Conservation (phyloP, 2,888 invertebrate genomes). For the Andrena bucephala region DNA sequence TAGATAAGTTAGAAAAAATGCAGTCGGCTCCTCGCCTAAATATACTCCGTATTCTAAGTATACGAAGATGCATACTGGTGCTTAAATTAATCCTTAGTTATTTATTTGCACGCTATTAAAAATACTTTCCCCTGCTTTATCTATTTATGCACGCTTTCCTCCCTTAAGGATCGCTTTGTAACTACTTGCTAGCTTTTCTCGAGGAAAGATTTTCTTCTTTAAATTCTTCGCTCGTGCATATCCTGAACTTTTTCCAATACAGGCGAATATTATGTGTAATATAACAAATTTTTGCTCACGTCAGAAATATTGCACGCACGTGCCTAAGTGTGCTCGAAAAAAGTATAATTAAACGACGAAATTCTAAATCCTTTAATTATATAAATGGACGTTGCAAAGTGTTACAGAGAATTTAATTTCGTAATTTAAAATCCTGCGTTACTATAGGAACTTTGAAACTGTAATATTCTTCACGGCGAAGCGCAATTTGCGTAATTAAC, state of each 20-base stretch:
- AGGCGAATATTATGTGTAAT: no score
- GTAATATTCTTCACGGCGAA: no score
- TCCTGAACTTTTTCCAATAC: neutral
- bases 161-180: neutral
- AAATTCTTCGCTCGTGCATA: constrained; percentile 1
- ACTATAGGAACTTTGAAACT: no score
- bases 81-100: constrained; percentile 2
- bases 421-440: neutral
- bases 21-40: neutral
- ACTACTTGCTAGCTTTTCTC: neutral
- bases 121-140: neutral
- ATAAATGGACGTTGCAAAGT: neutral
- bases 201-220: neutral
- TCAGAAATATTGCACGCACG: neutral
- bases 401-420: neutral
- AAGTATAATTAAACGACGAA: neutral
- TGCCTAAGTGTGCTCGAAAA: neutral
- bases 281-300: no score
- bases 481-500: no score
- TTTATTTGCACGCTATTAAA: constrained; percentile 4
- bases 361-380: neutral
- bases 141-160: neutral
- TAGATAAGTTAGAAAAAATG: neutral
- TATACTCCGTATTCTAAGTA: constrained; percentile 7
- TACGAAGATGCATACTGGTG: neutral